Conservation (phyloP, 2,888 invertebrate species). For the Pheosia gnoma region DNA sequence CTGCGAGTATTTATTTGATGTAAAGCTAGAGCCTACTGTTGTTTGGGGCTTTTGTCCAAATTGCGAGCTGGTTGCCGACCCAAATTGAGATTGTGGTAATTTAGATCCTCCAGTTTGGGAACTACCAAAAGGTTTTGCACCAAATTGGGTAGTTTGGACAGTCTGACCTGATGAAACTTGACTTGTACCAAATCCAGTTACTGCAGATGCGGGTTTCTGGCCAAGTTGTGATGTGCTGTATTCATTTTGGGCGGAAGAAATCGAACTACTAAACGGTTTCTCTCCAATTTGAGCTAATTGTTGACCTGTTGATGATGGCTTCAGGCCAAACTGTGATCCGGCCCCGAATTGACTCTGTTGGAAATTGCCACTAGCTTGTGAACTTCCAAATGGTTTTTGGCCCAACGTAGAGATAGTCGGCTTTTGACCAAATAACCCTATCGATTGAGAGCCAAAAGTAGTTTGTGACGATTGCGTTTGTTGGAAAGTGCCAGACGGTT, state of each 20-base stretch:
- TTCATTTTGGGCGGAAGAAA: background rate
- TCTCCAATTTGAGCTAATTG: slow-evolving; percentile 6
- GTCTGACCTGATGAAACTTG: background rate
- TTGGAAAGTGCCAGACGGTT: slow-evolving; percentile 16
- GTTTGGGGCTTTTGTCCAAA: slow-evolving; percentile 9
- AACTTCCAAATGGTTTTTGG: slow-evolving; percentile 18
- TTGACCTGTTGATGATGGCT: background rate
- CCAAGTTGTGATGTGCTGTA: background rate
- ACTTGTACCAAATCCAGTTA: background rate
- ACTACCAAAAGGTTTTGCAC: slow-evolving; percentile 5
- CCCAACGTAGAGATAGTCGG: slow-evolving; percentile 7
- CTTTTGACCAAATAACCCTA: slow-evolving; percentile 8
- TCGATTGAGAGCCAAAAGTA: slow-evolving; percentile 9
- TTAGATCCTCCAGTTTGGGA: slow-evolving; percentile 1
- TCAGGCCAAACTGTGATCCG: background rate
- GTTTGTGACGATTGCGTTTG: slow-evolving; percentile 15
- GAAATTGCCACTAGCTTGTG: slow-evolving; percentile 10
- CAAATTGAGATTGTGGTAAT: slow-evolving; percentile 1
- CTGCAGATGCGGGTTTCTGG: slow-evolving; percentile 1
- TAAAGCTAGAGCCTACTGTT: slow-evolving; percentile 8
- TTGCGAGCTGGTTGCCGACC: slow-evolving; percentile 12
- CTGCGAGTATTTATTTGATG: slow-evolving; percentile 13
- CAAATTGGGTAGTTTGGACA: background rate
- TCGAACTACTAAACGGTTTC: slow-evolving; percentile 1
- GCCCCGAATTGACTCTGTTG: slow-evolving; percentile 5